These are phyloP conservation scores for Prietella phreatophila DNA, from an alignment of 2,113 vertebrate genomes.

Conservation along the genomic window DNA sequence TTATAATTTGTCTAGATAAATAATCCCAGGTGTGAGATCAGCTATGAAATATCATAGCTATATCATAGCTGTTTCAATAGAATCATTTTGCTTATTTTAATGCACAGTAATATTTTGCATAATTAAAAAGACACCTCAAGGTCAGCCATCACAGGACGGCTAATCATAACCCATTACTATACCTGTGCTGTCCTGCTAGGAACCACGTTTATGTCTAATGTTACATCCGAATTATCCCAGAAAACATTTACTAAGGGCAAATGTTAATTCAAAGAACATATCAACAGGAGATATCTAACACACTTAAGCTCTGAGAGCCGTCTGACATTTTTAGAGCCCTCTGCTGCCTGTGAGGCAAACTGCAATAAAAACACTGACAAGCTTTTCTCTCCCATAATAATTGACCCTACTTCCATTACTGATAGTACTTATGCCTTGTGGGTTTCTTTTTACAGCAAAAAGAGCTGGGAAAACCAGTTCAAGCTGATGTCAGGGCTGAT, in stretches of 20 bases:
- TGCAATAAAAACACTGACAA: neutral
- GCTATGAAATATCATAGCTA: constrained; percentile 7
- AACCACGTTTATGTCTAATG: neutral
- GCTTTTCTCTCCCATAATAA: neutral
- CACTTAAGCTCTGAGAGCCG: neutral
- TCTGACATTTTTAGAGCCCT: neutral
- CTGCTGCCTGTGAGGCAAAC: constrained; percentile 1
- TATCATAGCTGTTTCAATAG: constrained; percentile 5
- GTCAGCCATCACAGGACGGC: constrained; percentile 11
- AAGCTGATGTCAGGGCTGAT: neutral
- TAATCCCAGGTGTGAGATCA: neutral
- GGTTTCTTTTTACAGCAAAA: neutral
- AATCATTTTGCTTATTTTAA: neutral
- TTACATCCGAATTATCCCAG: neutral
- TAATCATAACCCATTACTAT: constrained; percentile 25
- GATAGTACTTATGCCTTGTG: neutral
- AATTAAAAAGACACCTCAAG: constrained; percentile 23
- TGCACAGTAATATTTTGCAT: constrained; percentile 20
- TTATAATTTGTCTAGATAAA: neutral
- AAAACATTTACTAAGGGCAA: constrained; percentile 9
- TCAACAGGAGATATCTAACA: neutral
- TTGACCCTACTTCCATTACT: neutral
- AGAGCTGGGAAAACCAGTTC: neutral
- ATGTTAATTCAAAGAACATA: neutral
- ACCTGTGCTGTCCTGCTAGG: neutral